Conservation (phyloP, 2,797 vertebrate genomes). For the Odontamblyopus lacepedii region DNA sequence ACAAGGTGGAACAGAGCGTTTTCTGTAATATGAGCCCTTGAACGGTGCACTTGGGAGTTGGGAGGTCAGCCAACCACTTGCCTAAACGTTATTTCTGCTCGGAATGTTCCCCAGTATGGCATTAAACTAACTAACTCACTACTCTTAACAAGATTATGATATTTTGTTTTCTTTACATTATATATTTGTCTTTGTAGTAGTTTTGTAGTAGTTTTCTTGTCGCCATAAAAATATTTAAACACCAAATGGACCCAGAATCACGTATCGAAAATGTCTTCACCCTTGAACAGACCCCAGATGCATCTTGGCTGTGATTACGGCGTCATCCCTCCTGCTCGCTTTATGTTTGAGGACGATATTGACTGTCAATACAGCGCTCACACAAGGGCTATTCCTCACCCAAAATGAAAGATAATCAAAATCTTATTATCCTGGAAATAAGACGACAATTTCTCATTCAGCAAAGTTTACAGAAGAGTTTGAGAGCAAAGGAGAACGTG, state of each 20-base stretch:
- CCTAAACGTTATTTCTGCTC: no score
- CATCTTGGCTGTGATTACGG: slow-evolving; percentile 22
- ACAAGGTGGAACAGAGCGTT: no score
- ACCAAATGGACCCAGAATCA: neutral
- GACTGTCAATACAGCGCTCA: slow-evolving; percentile 31
- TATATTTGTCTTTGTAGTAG: no score
- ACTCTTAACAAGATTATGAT: no score
- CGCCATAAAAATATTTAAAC: neutral
- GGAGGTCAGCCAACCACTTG: no score
- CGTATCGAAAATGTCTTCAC: neutral
- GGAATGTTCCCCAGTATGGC: no score
- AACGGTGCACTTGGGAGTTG: no score
- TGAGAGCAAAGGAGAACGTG: slow-evolving; percentile 22
- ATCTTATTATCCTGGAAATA: slow-evolving; percentile 44
- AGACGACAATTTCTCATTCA: slow-evolving; percentile 26
- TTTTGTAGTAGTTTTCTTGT: no score
- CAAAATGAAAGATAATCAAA: slow-evolving; percentile 54
- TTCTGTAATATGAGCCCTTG: no score
- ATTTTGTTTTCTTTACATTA: no score
- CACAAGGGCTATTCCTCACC: slow-evolving; percentile 21
- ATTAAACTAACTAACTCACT: no score
- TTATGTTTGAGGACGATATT: slow-evolving; percentile 35
- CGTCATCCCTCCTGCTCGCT: slow-evolving; percentile 18
- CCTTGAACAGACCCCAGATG: neutral
- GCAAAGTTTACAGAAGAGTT: slow-evolving; percentile 35